These are phyloP conservation scores for Rhinopomastus cyanomelas DNA, from an alignment of 2,113 vertebrate genomes.

Conservation along the genomic window DNA sequence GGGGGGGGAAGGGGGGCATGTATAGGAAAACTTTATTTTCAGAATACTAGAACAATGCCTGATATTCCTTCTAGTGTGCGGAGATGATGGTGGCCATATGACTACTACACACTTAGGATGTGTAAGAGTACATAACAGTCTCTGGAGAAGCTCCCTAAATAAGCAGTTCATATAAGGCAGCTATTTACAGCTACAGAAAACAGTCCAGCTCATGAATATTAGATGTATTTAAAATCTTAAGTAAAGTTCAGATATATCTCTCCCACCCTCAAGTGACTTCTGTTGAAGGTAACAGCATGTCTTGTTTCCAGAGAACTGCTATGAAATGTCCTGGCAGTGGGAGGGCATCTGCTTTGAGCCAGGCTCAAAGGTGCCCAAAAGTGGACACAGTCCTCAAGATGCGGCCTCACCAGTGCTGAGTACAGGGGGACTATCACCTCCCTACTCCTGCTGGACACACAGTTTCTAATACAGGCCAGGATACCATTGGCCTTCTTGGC, in stretches of 20 bases:
- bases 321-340: not conserved
- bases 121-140: not conserved
- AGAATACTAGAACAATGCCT: not conserved
- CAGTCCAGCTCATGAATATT: not conserved
- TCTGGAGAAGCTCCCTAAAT: not conserved
- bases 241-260: not conserved
- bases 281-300: not conserved
- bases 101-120: not conserved
- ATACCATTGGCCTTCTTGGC: too few species aligned
- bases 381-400: too few species aligned
- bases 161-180: not conserved
- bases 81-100: not conserved
- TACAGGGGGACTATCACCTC: too few species aligned
- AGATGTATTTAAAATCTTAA: constrained; percentile 3
- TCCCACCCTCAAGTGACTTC: not conserved
- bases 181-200: not conserved
- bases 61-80: not conserved
- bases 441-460: too few species aligned
- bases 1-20: accelerated
- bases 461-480: too few species aligned
- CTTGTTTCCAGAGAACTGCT: not conserved
- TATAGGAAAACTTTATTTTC: not conserved
- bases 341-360: not conserved
- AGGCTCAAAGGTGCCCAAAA: too few species aligned
- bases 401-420: too few species aligned